Conservation (phyloP, 2,113 vertebrate species). For the Rallus limicola region DNA sequence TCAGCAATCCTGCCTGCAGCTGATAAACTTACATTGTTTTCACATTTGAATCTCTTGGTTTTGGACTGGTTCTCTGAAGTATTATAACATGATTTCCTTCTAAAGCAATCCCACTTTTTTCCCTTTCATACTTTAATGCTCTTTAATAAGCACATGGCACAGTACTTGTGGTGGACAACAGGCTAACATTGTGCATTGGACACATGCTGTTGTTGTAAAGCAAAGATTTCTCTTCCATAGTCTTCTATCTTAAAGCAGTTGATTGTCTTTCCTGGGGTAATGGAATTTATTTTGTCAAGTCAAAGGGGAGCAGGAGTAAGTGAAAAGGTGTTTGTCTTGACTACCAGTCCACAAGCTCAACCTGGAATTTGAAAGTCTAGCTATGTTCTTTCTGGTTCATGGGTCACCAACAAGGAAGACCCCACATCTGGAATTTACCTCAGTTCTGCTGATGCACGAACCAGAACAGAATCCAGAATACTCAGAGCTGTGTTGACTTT, state of each 20-base stretch:
- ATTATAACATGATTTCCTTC: neutral
- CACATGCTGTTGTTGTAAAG: neutral
- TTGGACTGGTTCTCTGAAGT: conserved; percentile 5
- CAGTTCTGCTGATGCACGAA: neutral
- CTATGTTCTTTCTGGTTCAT: neutral
- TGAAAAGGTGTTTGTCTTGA: neutral
- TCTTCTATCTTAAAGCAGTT: neutral
- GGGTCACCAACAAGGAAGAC: neutral
- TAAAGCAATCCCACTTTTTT: neutral
- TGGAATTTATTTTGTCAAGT: conserved; percentile 55
- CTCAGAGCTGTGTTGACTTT: neutral
- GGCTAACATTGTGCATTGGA: neutral
- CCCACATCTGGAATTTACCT: neutral
- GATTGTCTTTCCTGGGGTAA: conserved; percentile 51
- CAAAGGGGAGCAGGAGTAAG: neutral
- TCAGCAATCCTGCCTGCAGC: neutral
- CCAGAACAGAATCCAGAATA: neutral
- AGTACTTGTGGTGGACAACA: neutral
- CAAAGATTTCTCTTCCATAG: conserved; percentile 21
- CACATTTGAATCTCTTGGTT: neutral
- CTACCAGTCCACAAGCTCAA: neutral
- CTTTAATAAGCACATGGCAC: neutral
- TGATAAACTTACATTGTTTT: neutral
- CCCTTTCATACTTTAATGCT: neutral
- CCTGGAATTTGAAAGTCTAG: neutral